Conservation (phyloP, 2,888 invertebrate species). For the Mesochorus sp. region DNA sequence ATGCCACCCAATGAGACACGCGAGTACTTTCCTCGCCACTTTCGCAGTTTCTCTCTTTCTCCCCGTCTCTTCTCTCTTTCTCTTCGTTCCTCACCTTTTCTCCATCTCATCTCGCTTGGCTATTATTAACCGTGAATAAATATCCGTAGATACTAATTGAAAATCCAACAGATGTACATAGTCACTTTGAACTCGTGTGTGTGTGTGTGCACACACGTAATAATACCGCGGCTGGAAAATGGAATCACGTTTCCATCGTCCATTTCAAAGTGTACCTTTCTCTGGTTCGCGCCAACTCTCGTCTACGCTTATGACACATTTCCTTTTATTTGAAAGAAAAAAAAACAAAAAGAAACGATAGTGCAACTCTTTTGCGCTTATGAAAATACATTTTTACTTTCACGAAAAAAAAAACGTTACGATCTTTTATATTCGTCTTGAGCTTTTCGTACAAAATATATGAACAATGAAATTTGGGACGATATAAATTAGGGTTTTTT, state of each 20-base stretch:
- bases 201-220: neutral
- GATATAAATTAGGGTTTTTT: too few species aligned
- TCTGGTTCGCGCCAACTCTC: neutral
- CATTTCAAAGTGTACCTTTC: conserved; percentile 10
- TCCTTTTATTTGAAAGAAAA: too few species aligned
- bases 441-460: too few species aligned
- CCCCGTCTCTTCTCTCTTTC: neutral
- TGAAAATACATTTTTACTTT: too few species aligned
- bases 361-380: too few species aligned
- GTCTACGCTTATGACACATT: too few species aligned
- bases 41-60: conserved; percentile 57
- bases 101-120: neutral
- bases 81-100: neutral
- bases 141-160: neutral
- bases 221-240: conserved; percentile 10
- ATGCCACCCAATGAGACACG: conserved; percentile 68
- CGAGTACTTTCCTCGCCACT: conserved; percentile 72
- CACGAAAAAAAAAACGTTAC: too few species aligned
- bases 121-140: conserved; percentile 2
- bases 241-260: conserved; percentile 11
- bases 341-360: too few species aligned
- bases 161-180: neutral
- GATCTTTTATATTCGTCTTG: too few species aligned
- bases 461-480: too few species aligned
- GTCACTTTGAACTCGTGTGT: neutral